These are phyloP conservation scores for Pardosa pseudoannulata DNA, from an alignment of 2,888 invertebrate species.

Conservation along the genomic window DNA sequence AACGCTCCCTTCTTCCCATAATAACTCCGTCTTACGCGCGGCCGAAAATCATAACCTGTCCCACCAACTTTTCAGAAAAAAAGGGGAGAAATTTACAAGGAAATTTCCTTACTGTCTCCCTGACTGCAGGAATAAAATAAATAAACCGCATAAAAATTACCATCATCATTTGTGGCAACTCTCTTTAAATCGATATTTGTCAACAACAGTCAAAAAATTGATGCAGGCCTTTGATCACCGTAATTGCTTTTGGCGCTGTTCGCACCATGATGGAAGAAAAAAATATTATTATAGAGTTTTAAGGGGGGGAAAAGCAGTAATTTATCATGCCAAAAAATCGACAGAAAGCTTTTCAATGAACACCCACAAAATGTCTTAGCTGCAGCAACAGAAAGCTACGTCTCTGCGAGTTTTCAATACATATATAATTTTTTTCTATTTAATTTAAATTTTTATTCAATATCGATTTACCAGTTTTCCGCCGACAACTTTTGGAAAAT, in stretches of 20 bases:
- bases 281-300: slow-evolving; percentile 23
- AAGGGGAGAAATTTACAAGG: neutral
- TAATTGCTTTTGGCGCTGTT: slow-evolving; percentile 16
- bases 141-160: slow-evolving; percentile 11
- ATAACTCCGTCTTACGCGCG: neutral
- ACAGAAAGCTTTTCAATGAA: slow-evolving; percentile 16
- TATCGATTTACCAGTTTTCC: slow-evolving; percentile 57
- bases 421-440: slow-evolving; percentile 31
- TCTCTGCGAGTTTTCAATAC: neutral
- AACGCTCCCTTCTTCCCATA: neutral
- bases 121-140: slow-evolving; percentile 3
- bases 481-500: slow-evolving; percentile 20
- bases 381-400: neutral
- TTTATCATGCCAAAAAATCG: slow-evolving; percentile 22
- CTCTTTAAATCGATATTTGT: slow-evolving; percentile 12
- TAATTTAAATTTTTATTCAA: slow-evolving; percentile 57
- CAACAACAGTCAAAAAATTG: slow-evolving; percentile 27
- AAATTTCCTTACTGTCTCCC: neutral
- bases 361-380: neutral
- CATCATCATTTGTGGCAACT: slow-evolving; percentile 16
- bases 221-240: slow-evolving; percentile 14
- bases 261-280: too few species aligned
- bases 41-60: neutral
- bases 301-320: slow-evolving; percentile 21
- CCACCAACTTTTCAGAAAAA: neutral